These are phyloP conservation scores for Lasioglossum pauxillum DNA, from an alignment of 2,888 invertebrate species.

Conservation along the genomic window DNA sequence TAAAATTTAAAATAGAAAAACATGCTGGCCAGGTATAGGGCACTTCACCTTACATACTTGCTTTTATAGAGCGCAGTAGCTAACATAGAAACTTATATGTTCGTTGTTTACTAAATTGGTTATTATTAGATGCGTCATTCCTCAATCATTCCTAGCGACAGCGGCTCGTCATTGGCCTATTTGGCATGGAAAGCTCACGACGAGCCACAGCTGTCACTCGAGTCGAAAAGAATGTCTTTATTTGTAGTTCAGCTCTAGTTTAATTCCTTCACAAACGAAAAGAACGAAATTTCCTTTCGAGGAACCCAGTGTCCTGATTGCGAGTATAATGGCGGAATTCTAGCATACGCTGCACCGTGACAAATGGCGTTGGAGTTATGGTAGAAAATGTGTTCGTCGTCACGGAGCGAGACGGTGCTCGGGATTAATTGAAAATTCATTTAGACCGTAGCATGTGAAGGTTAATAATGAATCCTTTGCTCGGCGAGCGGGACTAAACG, in stretches of 20 bases:
- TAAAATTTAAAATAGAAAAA: too few species aligned
- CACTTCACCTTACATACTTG: too few species aligned
- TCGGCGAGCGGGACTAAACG: not conserved
- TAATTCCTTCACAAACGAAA: not conserved
- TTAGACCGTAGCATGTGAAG: not conserved
- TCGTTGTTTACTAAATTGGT: not conserved
- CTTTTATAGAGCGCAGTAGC: too few species aligned
- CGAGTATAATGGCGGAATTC: not conserved
- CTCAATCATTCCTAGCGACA: not conserved
- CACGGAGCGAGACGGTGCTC: not conserved
- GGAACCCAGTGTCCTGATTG: not conserved
- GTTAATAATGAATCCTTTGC: not conserved
- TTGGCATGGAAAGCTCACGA: not conserved
- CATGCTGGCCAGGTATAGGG: too few species aligned
- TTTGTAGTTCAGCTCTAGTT: not conserved
- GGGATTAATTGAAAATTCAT: conserved; percentile 1
- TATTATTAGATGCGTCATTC: not conserved
- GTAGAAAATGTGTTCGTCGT: not conserved
- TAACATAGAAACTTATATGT: too few species aligned
- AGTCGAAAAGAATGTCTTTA: not conserved
- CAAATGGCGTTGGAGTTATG: not conserved
- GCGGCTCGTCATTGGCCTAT: not conserved
- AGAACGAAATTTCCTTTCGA: not conserved
- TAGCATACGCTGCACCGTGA: not conserved
- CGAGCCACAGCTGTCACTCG: too few species aligned